Evolutionary conservation across 2,797 vertebrate genomes (phyloP), one percentile per base, ranked within the genome.

Genomic region (Anguilla anguilla): DNA sequence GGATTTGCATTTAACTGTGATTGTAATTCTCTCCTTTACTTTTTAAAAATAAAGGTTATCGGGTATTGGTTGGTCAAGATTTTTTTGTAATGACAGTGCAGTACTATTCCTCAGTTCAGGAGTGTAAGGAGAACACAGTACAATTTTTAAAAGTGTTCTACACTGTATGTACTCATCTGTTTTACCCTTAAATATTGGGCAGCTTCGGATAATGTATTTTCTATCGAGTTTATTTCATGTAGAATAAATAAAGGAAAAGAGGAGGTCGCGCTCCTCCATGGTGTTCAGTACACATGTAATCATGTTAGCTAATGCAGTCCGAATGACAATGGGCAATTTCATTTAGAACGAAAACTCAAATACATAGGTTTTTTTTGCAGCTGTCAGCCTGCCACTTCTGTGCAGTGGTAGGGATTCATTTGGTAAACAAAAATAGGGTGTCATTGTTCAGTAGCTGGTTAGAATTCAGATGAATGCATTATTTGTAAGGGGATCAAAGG

Each of bases 301-400:
- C 83, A 17, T 31, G 51, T 11, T 57, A 25, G 46, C 79, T 22
- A 22, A 22, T 22, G 39, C 43, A 49, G n/a, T 57, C 43, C 19
- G 17, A 35, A 57, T 10, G 83, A 57, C 43, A 82, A n/a, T 43
- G 22, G 35, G 13, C 74, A 22, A 19, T 79, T 46, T 39, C 7
- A 2, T 77, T 77, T 35, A 43, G 79, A 82, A 15, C 79, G n/a
- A 82, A 82, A n/a, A 82, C 7, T 82, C 9, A 82, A 82, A 82
- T 49, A 22, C 19, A 69, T 28, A 9, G 72, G 72, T 2, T 31
- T 39, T 35, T 39, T 49, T 81, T 74, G 31, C 13, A 46, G 17
- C 9, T 13, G 43, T 49, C 25, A 25, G 6, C 43, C 79, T 49
- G 46, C 19, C 39, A 43, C 35, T 43, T 19, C 39, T 46, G 15